Base-by-base conservation (phyloP, 2,797 vertebrate genomes). In the Scleropages formosus region DNA sequence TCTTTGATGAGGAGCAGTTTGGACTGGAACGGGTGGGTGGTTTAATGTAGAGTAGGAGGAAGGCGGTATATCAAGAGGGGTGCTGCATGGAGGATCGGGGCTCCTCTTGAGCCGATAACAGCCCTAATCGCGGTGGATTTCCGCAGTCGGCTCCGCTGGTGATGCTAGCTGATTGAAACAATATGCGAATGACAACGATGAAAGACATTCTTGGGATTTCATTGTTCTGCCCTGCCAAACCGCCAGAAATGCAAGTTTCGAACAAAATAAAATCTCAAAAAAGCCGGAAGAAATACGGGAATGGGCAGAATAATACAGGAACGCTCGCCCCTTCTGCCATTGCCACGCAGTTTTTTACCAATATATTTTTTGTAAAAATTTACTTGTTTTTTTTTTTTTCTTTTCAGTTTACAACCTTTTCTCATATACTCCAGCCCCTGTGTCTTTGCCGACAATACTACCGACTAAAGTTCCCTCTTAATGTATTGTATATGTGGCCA, bases 121-220 rank as follows among this genome's bases (percentile, higher is more conserved):
- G 24, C 20, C 65, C 64, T 0, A 22, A 22, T 75, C 58, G 12
- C 76, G 76, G 31, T 75, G 31, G 80, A 83, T 84, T 78, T 83
- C 85, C 82, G 78, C 75, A 71, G 84, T 82, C 71, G 65, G 84
- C 86, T 83, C 81, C 84, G 73, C 86, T 79, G 80, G 80, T 85
- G 85, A 75, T 68, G 84, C 77, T 87, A 76, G 84, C 86, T 93
- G 93, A 90, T 90, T 88, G 89, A 87, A 93, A 87, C 90, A 85
- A 87, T 89, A 87, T 92, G 93, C 91, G 73, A 75, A 84, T 84
- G 84, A 86, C 84, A 87, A 81, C 79, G 24, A 84, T 89, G 83
- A 88, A 88, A 88, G 89, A 74, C 86, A 83, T 83, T 83, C 80
- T 77, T 73, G 71, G 73, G 51, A 75, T 74, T 73, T 74, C 75